A percentile compares a stretch with the other conserved stretches of the same genome.
Evolutionary conservation across 2,888 invertebrate genomes (phyloP).

Genomic region (Cynaeus angustus): DNA sequence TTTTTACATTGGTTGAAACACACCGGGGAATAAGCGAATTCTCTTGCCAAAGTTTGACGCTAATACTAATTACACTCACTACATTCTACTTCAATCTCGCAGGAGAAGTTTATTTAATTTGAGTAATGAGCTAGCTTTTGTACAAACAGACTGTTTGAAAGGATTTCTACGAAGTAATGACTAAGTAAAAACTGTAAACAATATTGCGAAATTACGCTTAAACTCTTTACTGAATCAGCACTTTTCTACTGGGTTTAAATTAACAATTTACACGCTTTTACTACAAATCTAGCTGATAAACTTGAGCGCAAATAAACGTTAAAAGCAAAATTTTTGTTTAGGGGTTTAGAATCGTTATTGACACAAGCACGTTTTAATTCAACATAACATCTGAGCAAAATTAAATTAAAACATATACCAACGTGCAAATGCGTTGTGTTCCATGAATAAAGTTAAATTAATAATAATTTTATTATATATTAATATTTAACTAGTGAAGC

Average conservation of each 20-base stretch:
- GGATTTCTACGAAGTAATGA: slow-evolving; percentile 3
- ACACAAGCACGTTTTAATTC: too few relatives aligned
- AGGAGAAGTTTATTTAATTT: slow-evolving; percentile 28
- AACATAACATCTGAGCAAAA: too few relatives aligned
- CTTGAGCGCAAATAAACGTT: background rate
- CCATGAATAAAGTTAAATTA: too few relatives aligned
- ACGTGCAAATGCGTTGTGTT: too few relatives aligned
- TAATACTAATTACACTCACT: slow-evolving; percentile 24
- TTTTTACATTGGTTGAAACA: slow-evolving; percentile 10
- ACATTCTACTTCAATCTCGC: slow-evolving; percentile 16
- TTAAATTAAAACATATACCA: too few relatives aligned
- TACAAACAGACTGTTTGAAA: slow-evolving; percentile 2
- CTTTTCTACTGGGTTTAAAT: background rate
- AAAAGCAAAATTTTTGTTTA: background rate
- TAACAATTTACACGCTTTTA: background rate
- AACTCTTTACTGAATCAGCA: slow-evolving; percentile 5
- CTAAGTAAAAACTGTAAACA: slow-evolving; percentile 7
- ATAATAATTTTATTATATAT: too few relatives aligned
- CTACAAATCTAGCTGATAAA: background rate
- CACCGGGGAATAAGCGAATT: slow-evolving; percentile 1
- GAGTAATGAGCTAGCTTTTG: slow-evolving; percentile 9
- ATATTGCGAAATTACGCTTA: background rate
- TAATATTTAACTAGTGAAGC: too few relatives aligned
- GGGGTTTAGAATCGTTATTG: background rate
- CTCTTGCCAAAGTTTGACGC: background rate